These are phyloP conservation scores for Drosophila tristis DNA, from an alignment of 1,140 invertebrate genomes.

Conservation along the genomic window DNA sequence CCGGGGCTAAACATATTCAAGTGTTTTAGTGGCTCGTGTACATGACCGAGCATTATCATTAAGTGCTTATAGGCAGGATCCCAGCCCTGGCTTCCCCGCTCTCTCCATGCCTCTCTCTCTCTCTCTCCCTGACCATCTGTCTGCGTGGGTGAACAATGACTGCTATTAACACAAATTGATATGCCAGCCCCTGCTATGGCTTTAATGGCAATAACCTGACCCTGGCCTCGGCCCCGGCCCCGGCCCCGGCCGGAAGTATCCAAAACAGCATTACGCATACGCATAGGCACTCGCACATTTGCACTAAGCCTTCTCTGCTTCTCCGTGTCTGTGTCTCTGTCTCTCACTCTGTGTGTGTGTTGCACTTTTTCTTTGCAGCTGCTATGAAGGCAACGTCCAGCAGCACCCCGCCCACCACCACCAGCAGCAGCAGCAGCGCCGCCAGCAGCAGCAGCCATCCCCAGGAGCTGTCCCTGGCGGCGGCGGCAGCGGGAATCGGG, in stretches of 20 bases:
- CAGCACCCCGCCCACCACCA: conserved; percentile 14
- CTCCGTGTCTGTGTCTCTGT: too few relatives aligned
- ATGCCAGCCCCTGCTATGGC: conserved; percentile 48
- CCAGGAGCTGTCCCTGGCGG: conserved; percentile 53
- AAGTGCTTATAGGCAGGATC: conserved; percentile 77
- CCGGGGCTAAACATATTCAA: conserved; percentile 82
- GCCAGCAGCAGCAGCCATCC: conserved; percentile 73
- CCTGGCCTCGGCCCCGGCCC: too few relatives aligned
- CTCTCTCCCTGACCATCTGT: background rate
- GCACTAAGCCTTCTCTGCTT: conserved; percentile 6
- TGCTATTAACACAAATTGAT: conserved; percentile 83
- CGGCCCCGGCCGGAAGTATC: conserved; percentile 41
- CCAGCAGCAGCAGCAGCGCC: conserved; percentile 67
- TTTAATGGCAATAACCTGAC: conserved; percentile 27
- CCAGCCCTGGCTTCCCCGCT: background rate
- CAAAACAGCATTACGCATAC: conserved; percentile 55
- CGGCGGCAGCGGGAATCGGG: conserved; percentile 28
- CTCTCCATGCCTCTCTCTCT: background rate
- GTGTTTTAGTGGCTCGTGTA: conserved; percentile 81
- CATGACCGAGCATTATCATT: conserved; percentile 82
- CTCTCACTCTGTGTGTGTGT: background rate
- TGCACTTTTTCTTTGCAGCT: conserved; percentile 37
- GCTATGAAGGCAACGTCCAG: conserved; percentile 83
- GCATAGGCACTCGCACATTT: conserved; percentile 63
- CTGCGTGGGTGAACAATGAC: conserved; percentile 66